A percentile compares a stretch with the other conserved stretches of the same genome.
Evolutionary conservation across 2,113 vertebrate genomes (phyloP).

Genomic region (Condylura cristata): DNA sequence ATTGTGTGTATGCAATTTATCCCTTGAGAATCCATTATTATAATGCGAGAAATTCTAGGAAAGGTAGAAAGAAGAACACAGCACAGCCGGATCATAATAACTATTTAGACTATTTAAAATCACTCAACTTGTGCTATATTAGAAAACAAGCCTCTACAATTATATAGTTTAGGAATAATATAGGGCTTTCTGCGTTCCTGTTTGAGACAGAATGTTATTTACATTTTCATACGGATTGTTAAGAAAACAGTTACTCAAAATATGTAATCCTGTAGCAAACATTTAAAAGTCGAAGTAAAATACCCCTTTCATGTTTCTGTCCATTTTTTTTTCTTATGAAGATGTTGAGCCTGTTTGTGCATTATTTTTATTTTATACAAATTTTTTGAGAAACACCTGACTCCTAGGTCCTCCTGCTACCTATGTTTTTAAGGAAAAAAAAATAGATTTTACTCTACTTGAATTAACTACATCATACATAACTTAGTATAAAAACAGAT

Average conservation of each 20-base stretch:
- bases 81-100: constrained; percentile 84
- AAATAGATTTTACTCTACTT: not conserved
- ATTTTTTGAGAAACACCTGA: not conserved
- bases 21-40: constrained; percentile 84
- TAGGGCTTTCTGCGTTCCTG: constrained; percentile 73
- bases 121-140: constrained; percentile 79
- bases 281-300: not conserved
- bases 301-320: not conserved
- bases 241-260: constrained; percentile 57
- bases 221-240: constrained; percentile 62
- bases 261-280: constrained; percentile 8
- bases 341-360: not conserved
- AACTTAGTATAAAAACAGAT: not conserved
- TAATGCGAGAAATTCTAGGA: constrained; percentile 82
- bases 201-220: constrained; percentile 72
- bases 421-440: too few relatives aligned
- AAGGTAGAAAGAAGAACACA: constrained; percentile 81
- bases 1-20: constrained; percentile 82
- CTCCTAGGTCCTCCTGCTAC: not conserved
- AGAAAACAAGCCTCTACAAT: constrained; percentile 81
- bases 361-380: not conserved
- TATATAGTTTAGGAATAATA: constrained; percentile 77
- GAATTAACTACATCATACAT: not conserved
- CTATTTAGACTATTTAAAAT: constrained; percentile 86
- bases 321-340: not conserved